Percentiles rank a stretch among this genome's conserved stretches.
Conservation (phyloP, 2,888 invertebrate species). For the Tetragonula carbonaria region DNA sequence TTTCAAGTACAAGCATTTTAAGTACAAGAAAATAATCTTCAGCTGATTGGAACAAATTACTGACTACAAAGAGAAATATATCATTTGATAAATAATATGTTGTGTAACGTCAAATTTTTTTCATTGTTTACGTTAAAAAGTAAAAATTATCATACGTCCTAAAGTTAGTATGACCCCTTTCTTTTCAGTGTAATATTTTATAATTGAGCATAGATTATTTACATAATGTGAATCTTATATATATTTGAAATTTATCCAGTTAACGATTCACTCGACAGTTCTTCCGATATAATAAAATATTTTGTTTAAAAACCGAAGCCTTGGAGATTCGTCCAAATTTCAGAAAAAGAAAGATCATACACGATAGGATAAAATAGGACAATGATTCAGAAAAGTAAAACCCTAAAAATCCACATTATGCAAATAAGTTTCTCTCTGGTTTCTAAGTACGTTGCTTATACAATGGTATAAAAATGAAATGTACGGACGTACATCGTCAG, state of each 20-base stretch:
- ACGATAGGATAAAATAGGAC: background rate
- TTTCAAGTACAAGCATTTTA: constrained; percentile 7
- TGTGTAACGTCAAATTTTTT: constrained; percentile 15
- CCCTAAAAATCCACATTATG: constrained; percentile 35
- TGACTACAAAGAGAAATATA: background rate
- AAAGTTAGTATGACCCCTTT: constrained; percentile 5
- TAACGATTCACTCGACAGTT: background rate
- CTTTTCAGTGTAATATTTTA: constrained; percentile 11
- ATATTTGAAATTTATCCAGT: background rate
- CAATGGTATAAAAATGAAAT: constrained; percentile 64
- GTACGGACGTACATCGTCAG: constrained; percentile 59
- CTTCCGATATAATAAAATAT: background rate
- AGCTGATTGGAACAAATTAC: background rate
- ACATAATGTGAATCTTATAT: constrained; percentile 37
- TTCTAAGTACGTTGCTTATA: constrained; percentile 30
- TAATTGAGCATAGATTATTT: constrained; percentile 32
- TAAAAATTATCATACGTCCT: constrained; percentile 5
- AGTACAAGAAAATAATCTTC: background rate
- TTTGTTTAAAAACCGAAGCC: background rate
- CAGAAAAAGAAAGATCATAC: no score
- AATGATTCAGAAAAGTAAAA: background rate
- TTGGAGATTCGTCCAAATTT: background rate
- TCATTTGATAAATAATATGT: background rate
- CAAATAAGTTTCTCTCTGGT: constrained; percentile 27
- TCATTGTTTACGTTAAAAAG: background rate